Conservation (phyloP, 2,113 vertebrate genomes). For the Drymodes brunneopygia region DNA sequence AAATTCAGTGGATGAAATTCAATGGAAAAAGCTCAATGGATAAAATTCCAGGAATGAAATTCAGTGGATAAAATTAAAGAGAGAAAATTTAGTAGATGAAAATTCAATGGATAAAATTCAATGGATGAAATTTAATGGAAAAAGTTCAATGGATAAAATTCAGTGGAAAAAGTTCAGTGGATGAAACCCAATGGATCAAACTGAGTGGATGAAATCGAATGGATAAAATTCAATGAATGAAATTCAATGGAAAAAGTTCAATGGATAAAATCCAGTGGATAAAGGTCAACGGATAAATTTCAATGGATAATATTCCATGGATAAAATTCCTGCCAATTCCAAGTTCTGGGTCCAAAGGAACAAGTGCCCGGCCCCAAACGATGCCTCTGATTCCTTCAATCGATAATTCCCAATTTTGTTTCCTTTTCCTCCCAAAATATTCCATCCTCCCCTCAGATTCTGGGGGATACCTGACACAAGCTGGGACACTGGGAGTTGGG, state of each 20-base stretch:
- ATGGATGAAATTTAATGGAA: fast-evolving
- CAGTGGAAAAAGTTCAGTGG: fast-evolving
- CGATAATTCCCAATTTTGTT: fast-evolving
- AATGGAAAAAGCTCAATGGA: neutral
- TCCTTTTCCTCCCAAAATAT: neutral
- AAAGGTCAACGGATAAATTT: neutral
- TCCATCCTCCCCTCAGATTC: neutral
- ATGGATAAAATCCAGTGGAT: fast-evolving
- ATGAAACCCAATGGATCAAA: no score
- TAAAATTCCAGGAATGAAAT: fast-evolving
- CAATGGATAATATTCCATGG: fast-evolving
- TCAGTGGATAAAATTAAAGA: fast-evolving
- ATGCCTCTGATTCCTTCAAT: neutral
- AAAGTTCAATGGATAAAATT: fast-evolving
- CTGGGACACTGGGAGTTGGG: neutral
- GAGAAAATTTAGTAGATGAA: neutral
- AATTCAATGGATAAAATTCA: neutral
- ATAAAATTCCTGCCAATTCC: neutral
- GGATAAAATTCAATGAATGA: neutral
- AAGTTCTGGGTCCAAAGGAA: neutral
- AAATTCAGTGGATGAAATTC: fast-evolving
- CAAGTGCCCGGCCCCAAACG: fast-evolving
- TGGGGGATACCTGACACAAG: fast-evolving
- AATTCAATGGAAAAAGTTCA: fast-evolving
- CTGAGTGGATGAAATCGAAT: no score